Evolutionary conservation across 2,113 vertebrate genomes (phyloP).

Genomic region (Telmatochromis bifrenatus): DNA sequence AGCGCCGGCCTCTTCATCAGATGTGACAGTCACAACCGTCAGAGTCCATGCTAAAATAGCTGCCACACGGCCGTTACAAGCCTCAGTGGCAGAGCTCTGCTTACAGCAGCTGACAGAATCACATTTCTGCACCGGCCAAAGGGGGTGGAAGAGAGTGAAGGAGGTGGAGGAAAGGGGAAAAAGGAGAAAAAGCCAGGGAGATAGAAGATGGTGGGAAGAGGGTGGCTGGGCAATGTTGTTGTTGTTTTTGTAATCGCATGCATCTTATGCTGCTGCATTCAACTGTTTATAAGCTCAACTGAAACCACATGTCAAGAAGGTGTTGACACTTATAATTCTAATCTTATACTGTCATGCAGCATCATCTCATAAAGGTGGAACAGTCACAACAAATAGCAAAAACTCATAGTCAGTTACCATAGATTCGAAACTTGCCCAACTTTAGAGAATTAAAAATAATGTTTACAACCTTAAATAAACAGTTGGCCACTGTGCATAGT

Average conservation of each 20-base stretch:
- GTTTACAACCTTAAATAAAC: background rate
- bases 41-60: slow-evolving; percentile 63
- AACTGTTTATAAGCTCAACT: background rate
- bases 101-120: slow-evolving; percentile 53
- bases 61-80: slow-evolving; percentile 57
- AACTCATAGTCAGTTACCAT: background rate
- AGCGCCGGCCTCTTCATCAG: slow-evolving; percentile 46
- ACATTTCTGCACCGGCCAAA: slow-evolving; percentile 19
- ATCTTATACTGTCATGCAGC: background rate
- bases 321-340: background rate
- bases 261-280: background rate
- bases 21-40: slow-evolving; percentile 65
- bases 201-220: background rate
- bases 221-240: background rate
- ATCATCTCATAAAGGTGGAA: background rate
- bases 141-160: background rate
- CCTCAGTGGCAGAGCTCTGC: slow-evolving; percentile 49
- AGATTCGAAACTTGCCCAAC: background rate
- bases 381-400: background rate
- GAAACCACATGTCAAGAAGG: background rate
- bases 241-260: background rate
- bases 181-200: background rate
- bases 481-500: background rate
- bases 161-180: background rate
- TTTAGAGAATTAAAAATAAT: background rate